Evolutionary conservation across 1,140 invertebrate species (phyloP).

Genomic region (Penaeus indicus): DNA sequence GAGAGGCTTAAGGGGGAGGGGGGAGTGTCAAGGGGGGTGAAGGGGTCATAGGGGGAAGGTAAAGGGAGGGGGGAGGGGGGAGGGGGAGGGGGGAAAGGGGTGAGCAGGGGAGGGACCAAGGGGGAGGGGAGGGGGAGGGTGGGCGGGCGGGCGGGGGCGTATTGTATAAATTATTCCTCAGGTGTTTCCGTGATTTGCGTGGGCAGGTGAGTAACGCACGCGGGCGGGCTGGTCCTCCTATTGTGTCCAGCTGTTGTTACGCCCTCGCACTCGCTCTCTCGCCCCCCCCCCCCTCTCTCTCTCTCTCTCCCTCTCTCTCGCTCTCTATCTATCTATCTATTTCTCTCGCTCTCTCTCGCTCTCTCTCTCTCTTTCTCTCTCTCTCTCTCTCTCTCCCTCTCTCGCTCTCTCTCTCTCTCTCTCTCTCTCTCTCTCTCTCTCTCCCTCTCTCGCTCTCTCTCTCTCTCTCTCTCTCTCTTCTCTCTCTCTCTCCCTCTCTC

Average conservation of each 20-base stretch:
- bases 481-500: too few species aligned
- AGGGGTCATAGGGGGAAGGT: background rate
- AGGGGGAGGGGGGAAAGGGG: background rate
- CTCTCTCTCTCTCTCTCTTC: too few species aligned
- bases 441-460: too few species aligned
- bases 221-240: too few species aligned
- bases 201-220: too few species aligned
- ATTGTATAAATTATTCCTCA: too few species aligned
- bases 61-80: background rate
- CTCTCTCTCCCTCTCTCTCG: background rate
- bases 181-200: too few species aligned
- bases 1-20: background rate
- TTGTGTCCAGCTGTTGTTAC: too few species aligned
- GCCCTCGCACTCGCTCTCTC: background rate
- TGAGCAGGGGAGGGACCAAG: background rate
- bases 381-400: too few species aligned
- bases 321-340: slow-evolving; percentile 13
- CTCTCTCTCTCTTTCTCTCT: background rate
- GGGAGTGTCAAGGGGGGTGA: background rate
- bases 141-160: background rate
- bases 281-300: background rate
- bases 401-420: too few species aligned
- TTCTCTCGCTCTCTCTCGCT: slow-evolving; percentile 18
- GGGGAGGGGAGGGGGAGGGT: background rate
- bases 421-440: too few species aligned